A percentile compares a stretch with the other conserved stretches of the same genome.
Conservation (phyloP, 2,797 vertebrate genomes). For the Semotilus atromaculatus region DNA sequence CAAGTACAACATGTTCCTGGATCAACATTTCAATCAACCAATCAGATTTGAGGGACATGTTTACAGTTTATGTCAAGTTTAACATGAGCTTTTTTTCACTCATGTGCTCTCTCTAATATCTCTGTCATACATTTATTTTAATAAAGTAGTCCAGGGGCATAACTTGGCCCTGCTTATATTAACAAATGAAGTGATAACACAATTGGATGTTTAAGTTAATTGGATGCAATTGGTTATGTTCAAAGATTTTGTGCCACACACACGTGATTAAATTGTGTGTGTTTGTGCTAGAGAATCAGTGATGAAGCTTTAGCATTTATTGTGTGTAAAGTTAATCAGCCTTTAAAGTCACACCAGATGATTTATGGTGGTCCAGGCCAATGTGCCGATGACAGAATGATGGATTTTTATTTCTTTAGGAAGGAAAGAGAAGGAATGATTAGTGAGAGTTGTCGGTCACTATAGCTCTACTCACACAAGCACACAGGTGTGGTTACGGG, state of each 20-base stretch:
- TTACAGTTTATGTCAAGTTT: neutral
- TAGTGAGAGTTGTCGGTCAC: constrained; percentile 48
- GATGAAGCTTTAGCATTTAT: constrained; percentile 7
- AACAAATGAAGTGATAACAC: neutral
- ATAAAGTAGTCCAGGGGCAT: neutral
- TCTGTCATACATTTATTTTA: constrained; percentile 2
- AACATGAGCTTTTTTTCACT: no score
- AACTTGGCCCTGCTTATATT: neutral
- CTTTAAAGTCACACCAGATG: constrained; percentile 37
- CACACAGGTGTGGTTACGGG: constrained; percentile 11
- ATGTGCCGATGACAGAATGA: constrained; percentile 46
- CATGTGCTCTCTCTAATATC: neutral
- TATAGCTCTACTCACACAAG: constrained; percentile 23
- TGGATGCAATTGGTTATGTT: no score
- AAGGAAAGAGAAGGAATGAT: constrained; percentile 48
- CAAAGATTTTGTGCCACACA: neutral
- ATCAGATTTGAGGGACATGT: neutral
- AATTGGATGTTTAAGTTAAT: neutral
- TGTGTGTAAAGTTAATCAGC: constrained; percentile 31
- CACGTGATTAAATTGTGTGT: neutral
- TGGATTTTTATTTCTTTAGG: constrained; percentile 47
- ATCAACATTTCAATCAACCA: neutral
- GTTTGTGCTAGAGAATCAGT: neutral
- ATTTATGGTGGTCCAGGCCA: constrained; percentile 41
- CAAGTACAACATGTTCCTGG: neutral